These are phyloP conservation scores for Lamellibrachia columna DNA, from an alignment of 2,888 invertebrate species.

Conservation along the genomic window DNA sequence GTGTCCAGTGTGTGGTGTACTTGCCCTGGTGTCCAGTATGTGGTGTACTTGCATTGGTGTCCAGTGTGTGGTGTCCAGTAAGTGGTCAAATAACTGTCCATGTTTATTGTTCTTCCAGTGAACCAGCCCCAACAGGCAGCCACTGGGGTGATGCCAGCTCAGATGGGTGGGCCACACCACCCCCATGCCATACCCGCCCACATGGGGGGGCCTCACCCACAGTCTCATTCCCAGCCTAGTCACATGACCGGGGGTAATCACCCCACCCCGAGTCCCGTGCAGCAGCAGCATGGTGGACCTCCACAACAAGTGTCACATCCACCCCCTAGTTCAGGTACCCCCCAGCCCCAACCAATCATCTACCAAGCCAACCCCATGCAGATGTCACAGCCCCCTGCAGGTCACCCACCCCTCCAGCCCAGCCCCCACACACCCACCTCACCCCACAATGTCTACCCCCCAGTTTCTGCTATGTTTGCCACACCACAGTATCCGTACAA, in stretches of 20 bases:
- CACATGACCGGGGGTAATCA: slow-evolving; percentile 5
- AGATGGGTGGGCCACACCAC: slow-evolving; percentile 1
- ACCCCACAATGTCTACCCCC: neutral
- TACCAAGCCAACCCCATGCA: neutral
- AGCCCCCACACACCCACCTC: slow-evolving; percentile 12
- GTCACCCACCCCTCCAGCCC: neutral
- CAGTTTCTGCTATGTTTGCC: neutral
- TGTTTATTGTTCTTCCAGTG: neutral
- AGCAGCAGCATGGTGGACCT: neutral
- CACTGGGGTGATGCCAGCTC: neutral
- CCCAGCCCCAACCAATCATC: neutral
- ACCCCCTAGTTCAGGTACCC: slow-evolving; percentile 9
- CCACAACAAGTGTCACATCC: neutral
- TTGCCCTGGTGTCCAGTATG: too few relatives aligned
- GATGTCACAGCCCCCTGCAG: slow-evolving; percentile 8
- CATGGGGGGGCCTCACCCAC: neutral
- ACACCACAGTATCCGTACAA: neutral
- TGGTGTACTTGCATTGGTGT: too few relatives aligned
- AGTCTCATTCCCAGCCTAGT: slow-evolving; percentile 16
- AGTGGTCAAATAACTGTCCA: neutral
- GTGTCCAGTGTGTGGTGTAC: too few relatives aligned
- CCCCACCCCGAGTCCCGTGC: neutral
- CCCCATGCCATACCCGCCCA: neutral
- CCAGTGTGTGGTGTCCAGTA: too few relatives aligned
- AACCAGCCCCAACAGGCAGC: neutral